Evolutionary conservation across 2,113 vertebrate genomes (phyloP), one percentile per base, ranked within the genome.

Genomic region (Brachypodius melanocephalos): DNA sequence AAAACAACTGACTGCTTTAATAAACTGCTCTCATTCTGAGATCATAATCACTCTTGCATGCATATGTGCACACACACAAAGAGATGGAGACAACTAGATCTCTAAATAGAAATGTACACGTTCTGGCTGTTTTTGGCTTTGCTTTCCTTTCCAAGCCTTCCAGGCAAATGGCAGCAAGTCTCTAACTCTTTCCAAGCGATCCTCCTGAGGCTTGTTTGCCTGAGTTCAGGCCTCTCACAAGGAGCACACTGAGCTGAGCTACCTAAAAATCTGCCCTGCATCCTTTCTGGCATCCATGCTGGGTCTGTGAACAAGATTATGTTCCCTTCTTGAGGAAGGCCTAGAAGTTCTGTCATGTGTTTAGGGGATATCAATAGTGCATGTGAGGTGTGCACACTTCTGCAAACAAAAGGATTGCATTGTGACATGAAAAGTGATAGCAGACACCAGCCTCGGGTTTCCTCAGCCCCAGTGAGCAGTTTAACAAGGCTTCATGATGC

Each of bases 81-180:
- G 61, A 45, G 45, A 78, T 63, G 49, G 72, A 88, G 91, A 81
- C 55, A 69, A 83, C 62, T 29, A 42, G 40, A 75, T 93, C 65
- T 71, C 82, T 87, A 95, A 95, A 95, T 85, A 95, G 80, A 95
- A 97, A 75, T 0, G 43, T 87, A 76, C 75, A 75, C 1, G 0
- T 79, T 81, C 85, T 95, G 91, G 68, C 91, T 91, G 38, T 1
- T 96, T 96, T 89, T 85, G 88, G 89, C 77, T 91, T 82, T 73
- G 88, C 71, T 84, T 94, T 92, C 88, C 71, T 59, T 66, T 96
- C 88, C 89, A 95, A 84, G 92, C 97, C 96, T 94, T 63, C 82
- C 77, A 89, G 96, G 96, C 96, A 97, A 96, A 95, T 97, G 95
- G 96, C 96, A 97, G 82, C 61, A 80, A 91, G 43, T 46, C 74